Evolutionary conservation across 2,888 invertebrate genomes (phyloP).

Genomic region (Phortica okadai): DNA sequence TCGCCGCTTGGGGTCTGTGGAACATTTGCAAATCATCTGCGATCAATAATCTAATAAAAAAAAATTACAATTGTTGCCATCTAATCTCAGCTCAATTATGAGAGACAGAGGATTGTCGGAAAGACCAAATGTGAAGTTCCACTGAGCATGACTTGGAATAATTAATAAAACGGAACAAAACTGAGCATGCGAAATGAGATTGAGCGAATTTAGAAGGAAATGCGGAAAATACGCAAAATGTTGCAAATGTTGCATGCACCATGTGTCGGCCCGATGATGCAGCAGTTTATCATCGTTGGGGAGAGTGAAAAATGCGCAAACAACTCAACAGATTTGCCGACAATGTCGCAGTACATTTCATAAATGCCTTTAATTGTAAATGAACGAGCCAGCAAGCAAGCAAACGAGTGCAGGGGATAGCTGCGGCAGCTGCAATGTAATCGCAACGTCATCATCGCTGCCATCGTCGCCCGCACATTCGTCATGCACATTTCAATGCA

Average conservation of each 20-base stretch:
- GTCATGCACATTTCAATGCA: conserved; percentile 9
- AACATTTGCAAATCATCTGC: not conserved
- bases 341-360: conserved; percentile 11
- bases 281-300: not conserved
- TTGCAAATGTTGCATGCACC: conserved; percentile 17
- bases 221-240: not conserved
- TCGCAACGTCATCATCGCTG: not conserved
- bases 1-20: not conserved
- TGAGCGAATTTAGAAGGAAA: not conserved
- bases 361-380: conserved; percentile 26
- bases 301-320: conserved; percentile 3
- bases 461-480: conserved; percentile 15
- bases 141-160: conserved; percentile 6
- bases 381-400: conserved; percentile 6
- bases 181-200: not conserved
- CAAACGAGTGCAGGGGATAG: not conserved
- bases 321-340: conserved; percentile 22
- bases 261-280: conserved; percentile 6
- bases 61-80: conserved; percentile 6
- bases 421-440: conserved; percentile 12
- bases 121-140: not conserved
- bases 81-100: conserved; percentile 2
- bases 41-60: not conserved
- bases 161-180: conserved; percentile 2
- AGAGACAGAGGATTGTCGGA: not conserved